Evolutionary conservation across 1,140 invertebrate genomes (phyloP), one percentile per base, ranked within the genome.

Genomic region (Eciton burchellii): DNA sequence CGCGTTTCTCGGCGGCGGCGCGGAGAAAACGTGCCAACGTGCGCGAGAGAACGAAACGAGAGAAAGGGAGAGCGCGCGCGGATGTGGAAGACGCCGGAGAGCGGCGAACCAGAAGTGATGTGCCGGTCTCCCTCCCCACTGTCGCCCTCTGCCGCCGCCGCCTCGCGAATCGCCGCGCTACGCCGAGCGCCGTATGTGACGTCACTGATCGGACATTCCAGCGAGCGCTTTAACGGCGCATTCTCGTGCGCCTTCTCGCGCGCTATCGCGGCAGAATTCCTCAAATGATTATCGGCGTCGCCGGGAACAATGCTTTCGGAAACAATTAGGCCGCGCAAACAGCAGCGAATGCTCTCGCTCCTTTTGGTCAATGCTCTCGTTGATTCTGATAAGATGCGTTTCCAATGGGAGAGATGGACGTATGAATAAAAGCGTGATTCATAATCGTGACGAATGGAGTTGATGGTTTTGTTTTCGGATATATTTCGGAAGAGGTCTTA

Each of bases 181-280:
- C 29, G 14, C 21, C 35, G 62, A 74, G 71, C 54, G n/a, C n/a
- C n/a, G n/a, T n/a, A n/a, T n/a, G 76, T 91, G 88, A 91, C 89
- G 90, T 90, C 88, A 91, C 73, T 77, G 83, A 86, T 89, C 89
- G 84, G 88, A 89, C 90, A 90, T 91, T 91, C 88, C 90, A 89
- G 74, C 73, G 83, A 82, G 83, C n/a, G n/a, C 88, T 85, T 90
- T 83, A 81, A 87, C 68, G 57, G 41, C 45, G 52, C 52, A 21
- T 71, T 84, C n/a, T n/a, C 66, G 21, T 56, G 24, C 24, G 52
- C 29, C 45, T 43, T 45, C 52, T 79, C 74, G 74, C 63, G 74
- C 63, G 14, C 74, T 70, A 57, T 70, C 49, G 52, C 74, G 21
- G 19, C 16, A 57, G 74, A 79, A 70, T 79, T 79, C 63, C 16